Conservation (phyloP, 1,140 invertebrate genomes). For the Drosophila sucinea region DNA sequence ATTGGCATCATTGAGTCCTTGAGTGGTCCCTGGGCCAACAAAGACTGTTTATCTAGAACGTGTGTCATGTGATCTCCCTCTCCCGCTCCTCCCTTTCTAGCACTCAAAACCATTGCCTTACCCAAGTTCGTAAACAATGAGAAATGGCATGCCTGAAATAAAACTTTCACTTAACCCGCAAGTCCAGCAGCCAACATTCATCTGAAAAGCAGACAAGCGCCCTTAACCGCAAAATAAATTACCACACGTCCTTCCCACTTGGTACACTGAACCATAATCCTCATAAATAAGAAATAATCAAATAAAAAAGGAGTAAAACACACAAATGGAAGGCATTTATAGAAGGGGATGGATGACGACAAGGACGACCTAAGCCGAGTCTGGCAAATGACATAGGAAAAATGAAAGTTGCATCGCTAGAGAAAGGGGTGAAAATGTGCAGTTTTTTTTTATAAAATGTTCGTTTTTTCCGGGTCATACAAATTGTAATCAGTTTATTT, state of each 20-base stretch:
- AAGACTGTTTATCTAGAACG: constrained; percentile 56
- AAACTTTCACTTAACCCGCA: constrained; percentile 56
- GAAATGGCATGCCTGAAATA: constrained; percentile 24
- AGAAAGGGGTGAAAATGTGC: constrained; percentile 63
- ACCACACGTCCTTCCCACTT: constrained; percentile 53
- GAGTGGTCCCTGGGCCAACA: constrained; percentile 19
- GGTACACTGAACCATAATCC: constrained; percentile 64
- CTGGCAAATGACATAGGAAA: constrained; percentile 45
- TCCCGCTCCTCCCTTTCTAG: constrained; percentile 5
- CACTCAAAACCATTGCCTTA: constrained; percentile 14
- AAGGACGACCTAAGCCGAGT: constrained; percentile 28
- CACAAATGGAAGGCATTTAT: constrained; percentile 16
- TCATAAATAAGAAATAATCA: constrained; percentile 80
- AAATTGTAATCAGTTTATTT: constrained; percentile 64
- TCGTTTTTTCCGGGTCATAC: constrained; percentile 42
- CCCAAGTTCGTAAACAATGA: constrained; percentile 51
- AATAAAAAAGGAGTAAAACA: constrained; percentile 70
- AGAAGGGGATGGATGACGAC: constrained; percentile 23
- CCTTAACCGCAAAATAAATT: constrained; percentile 67
- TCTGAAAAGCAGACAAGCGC: constrained; percentile 36
- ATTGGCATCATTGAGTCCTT: constrained; percentile 32
- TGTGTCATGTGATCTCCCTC: constrained; percentile 32
- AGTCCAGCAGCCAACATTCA: constrained; percentile 35
- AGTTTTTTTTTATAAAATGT: constrained; percentile 46
- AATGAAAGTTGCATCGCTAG: constrained; percentile 41